Evolutionary conservation across 1,140 invertebrate species (phyloP).

Genomic region (Ptiloglossa arizonensis): DNA sequence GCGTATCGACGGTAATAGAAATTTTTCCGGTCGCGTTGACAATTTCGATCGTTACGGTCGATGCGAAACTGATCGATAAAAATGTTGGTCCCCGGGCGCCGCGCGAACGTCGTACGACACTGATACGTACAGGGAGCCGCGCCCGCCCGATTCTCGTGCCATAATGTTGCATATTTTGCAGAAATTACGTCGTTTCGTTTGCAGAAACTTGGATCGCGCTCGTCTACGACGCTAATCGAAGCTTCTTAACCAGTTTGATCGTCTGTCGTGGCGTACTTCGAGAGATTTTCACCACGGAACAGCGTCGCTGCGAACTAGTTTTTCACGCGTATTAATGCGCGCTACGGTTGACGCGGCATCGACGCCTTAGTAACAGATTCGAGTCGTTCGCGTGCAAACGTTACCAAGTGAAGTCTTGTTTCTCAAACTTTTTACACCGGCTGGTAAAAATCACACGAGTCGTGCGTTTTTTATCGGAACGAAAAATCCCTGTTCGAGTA

Average conservation of each 20-base stretch:
- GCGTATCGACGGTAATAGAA: too few species aligned
- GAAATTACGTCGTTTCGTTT: constrained; percentile 53
- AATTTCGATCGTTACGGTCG: neutral
- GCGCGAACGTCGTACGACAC: constrained; percentile 1
- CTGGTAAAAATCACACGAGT: too few species aligned
- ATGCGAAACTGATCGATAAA: neutral
- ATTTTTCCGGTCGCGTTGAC: neutral
- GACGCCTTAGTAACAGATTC: constrained; percentile 35
- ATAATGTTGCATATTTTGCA: constrained; percentile 64
- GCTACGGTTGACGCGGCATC: constrained; percentile 34
- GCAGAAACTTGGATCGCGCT: neutral
- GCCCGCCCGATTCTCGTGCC: constrained; percentile 57
- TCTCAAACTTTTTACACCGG: neutral
- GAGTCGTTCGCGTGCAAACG: constrained; percentile 10
- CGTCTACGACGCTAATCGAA: constrained; percentile 7
- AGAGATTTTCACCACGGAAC: constrained; percentile 56
- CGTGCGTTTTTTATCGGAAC: too few species aligned
- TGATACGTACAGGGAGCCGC: constrained; percentile 66
- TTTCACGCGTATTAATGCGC: constrained; percentile 46
- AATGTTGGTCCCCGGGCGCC: neutral
- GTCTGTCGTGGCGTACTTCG: constrained; percentile 71
- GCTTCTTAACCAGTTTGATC: neutral
- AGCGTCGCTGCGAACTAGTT: constrained; percentile 36
- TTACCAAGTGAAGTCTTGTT: neutral
- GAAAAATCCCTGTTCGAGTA: too few species aligned